Conservation (phyloP, 2,888 invertebrate genomes). For the Halictus ligatus region DNA sequence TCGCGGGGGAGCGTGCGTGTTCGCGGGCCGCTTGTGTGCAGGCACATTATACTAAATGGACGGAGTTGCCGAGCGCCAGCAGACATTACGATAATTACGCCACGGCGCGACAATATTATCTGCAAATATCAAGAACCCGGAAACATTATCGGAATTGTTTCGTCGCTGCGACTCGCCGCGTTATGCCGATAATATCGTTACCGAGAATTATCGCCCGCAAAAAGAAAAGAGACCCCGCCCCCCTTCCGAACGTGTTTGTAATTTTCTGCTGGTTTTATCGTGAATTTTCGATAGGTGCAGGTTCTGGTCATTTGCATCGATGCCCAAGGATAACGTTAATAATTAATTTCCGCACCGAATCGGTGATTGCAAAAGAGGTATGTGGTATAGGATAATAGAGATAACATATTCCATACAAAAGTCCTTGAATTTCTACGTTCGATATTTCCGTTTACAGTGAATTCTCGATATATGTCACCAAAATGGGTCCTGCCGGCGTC, state of each 20-base stretch:
- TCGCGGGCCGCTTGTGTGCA: not conserved
- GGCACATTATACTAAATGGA: constrained; percentile 70
- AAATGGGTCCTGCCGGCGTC: too few species aligned
- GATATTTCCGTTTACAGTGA: too few species aligned
- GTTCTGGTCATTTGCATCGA: constrained; percentile 1
- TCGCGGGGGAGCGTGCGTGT: constrained; percentile 3
- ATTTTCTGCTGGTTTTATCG: not conserved
- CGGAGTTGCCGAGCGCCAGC: constrained; percentile 46
- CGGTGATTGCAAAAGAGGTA: too few species aligned
- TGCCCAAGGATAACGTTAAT: constrained; percentile 25
- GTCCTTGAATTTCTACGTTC: too few species aligned
- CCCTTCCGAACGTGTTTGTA: not conserved
- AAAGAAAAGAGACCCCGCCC: not conserved
- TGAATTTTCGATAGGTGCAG: not conserved
- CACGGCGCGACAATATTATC: constrained; percentile 41
- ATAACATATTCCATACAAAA: too few species aligned
- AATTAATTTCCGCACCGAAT: not conserved
- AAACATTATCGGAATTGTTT: constrained; percentile 60
- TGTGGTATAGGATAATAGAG: too few species aligned
- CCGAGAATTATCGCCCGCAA: constrained; percentile 27
- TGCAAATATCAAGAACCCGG: constrained; percentile 54
- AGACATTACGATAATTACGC: constrained; percentile 70
- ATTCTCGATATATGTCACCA: too few species aligned
- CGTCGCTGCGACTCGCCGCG: constrained; percentile 38
- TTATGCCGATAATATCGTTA: constrained; percentile 54